These are phyloP conservation scores for Chloroceryle aenea DNA, from an alignment of 2,113 vertebrate genomes.

Conservation along the genomic window DNA sequence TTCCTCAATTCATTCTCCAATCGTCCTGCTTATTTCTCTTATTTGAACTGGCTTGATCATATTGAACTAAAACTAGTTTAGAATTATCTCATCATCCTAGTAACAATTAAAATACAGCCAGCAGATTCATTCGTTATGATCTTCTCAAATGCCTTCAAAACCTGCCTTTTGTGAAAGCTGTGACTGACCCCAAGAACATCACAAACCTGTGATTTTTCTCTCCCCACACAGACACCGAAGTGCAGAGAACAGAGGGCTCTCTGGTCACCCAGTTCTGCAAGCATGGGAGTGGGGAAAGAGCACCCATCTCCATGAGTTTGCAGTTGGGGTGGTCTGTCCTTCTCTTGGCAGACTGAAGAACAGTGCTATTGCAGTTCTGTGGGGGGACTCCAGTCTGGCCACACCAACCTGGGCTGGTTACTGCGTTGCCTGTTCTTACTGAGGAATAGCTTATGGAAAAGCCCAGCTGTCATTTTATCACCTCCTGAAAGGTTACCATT, in stretches of 20 bases:
- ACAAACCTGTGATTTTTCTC: slow-evolving; percentile 1
- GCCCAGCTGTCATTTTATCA: neutral
- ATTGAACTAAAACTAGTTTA: neutral
- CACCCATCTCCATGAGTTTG: neutral
- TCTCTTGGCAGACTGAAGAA: neutral
- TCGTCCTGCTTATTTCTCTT: neutral
- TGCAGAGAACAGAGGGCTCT: neutral
- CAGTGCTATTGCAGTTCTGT: neutral
- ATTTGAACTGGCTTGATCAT: neutral
- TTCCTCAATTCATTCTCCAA: neutral
- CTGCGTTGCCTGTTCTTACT: neutral
- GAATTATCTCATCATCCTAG: neutral
- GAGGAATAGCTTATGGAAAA: neutral
- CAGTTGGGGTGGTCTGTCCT: neutral
- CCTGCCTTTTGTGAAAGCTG: neutral
- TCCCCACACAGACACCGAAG: neutral
- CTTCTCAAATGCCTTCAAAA: neutral
- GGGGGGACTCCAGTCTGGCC: neutral
- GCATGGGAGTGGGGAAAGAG: neutral
- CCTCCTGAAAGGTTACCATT: neutral
- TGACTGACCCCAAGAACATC: neutral
- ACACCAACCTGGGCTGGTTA: neutral
- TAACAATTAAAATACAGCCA: neutral
- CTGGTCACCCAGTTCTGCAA: neutral
- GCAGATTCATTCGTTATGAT: neutral